Evolutionary conservation across 2,797 vertebrate species (phyloP), one percentile per base, ranked within the genome.

Genomic region (Anguilla marmorata): DNA sequence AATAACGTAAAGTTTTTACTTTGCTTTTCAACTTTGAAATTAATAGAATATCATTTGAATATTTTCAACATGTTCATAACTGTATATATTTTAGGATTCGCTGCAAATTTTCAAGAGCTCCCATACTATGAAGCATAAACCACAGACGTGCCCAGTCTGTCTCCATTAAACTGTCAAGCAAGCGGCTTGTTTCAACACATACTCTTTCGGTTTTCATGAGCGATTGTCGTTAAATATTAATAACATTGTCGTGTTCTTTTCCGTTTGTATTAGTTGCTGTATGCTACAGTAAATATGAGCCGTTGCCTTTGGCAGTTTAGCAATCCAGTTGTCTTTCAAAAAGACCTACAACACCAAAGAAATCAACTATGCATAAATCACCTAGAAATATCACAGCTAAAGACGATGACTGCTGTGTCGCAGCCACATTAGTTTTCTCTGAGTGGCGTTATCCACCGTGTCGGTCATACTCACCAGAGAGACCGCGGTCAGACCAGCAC

Each of bases 401-500:
- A 50, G 24, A 0, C 21, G 6, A 6, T n/a, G 24, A 11, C 21
- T 1, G 8, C 45, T 48, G 45, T 82, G 24, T 82, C n/a, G 37
- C 14, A 3, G 14, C 33, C 19, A 1, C 74, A 41, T 45, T 45
- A 24, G 14, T 79, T 41, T 21, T 79, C 0, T 4, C 16, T 21
- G 37, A 79, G 6, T 30, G n/a, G 27, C 3, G 1, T 2, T 72
- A 33, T 84, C 9, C 69, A 12, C 69, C 1, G 16, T 58, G 12
- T 85, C 27, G 3, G 5, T 21, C 11, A 21, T 56, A 88, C 88
- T 88, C 56, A 89, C 88, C 80, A 74, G 45, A 63, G 48, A 84
- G 37, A 14, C 82, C 84, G 30, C 63, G 1, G 11, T 45, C 11
- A 30, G 30, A 37, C 50, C 16, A 24, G n/a, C 27, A 16, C 54